Conservation (phyloP, 2,797 vertebrate genomes). For the Chelon labrosus region DNA sequence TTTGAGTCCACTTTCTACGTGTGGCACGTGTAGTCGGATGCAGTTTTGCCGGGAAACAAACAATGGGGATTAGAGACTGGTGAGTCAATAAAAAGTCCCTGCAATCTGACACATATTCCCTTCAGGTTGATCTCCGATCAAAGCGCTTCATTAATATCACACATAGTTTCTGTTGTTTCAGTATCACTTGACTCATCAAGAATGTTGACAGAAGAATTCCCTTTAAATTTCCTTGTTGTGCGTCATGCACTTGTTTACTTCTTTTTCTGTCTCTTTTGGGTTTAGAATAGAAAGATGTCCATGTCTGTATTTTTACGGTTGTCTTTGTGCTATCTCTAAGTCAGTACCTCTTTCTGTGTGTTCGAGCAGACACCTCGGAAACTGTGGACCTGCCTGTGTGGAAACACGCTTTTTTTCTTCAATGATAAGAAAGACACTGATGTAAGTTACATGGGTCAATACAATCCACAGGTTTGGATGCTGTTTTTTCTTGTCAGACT, state of each 20-base stretch:
- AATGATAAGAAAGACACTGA: conserved; percentile 79
- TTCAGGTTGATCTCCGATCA: background rate
- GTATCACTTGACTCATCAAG: conserved; percentile 19
- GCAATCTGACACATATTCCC: too few relatives aligned
- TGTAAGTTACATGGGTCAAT: conserved; percentile 70
- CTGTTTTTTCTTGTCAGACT: background rate
- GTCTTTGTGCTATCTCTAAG: background rate
- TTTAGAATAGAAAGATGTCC: background rate
- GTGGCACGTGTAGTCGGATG: too few relatives aligned
- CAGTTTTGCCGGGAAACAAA: too few relatives aligned
- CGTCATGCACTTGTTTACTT: background rate
- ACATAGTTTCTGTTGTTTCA: background rate
- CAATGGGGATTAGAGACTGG: too few relatives aligned
- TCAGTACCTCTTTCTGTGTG: background rate
- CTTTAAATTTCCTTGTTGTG: conserved; percentile 6
- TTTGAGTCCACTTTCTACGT: too few relatives aligned
- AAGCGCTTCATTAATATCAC: background rate
- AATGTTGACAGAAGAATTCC: background rate
- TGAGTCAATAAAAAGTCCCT: too few relatives aligned
- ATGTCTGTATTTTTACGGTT: background rate
- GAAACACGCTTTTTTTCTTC: conserved; percentile 86
- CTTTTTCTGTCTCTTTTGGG: background rate
- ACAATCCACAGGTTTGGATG: background rate
- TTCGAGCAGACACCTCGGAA: conserved; percentile 78
- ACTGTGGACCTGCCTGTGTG: conserved; percentile 88